Evolutionary conservation across 2,888 invertebrate genomes (phyloP), one percentile per base, ranked within the genome.

Genomic region (Leucoptera coffeella): DNA sequence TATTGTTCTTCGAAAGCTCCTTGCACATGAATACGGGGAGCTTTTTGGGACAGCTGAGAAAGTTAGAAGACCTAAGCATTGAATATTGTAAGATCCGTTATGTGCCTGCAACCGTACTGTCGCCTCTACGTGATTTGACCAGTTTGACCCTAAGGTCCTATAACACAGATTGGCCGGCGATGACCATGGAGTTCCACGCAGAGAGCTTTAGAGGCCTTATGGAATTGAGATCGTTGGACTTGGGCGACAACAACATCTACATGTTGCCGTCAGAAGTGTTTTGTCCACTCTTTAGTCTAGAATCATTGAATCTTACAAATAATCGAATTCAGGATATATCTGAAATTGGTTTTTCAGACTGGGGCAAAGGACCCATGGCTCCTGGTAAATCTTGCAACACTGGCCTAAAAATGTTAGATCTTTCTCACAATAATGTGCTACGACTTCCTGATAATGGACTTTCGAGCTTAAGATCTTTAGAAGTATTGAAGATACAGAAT

Each of bases 291-390:
- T 77, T 76, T 43, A 78, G 77, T 43, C 65, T 87, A 31, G 75
- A 78, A 40, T 60, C 67, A 28, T 57, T 88, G 30, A 88, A 88
- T 47, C 59, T 89, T 30, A 85, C 85, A 30, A 73, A 77, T 43
- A 89, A 89, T 54, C 79, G 80, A 53, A 75, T 89, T 41, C 85
- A 85, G 60, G 85, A 87, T 45, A 75, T 86, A 39, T 74, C 75
- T 15, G 78, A 82, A 34, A 71, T 88, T 29, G 83, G 85, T n/a
- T 81, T 86, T 48, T 79, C 82, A 8, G 82, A 84, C 40, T 80
- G 80, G 78, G 80, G 78, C 21, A 73, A 77, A 46, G 79, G 79
- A 24, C 79, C 79, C 1, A 65, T 75, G 17, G 77, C 77, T 11
- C 76, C 79, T n/a, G 77, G 78, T 31, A 80, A 77, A 55, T 77